These are phyloP conservation scores for Brachionus manjavacas DNA, from an alignment of 1,140 invertebrate species.

Conservation along the genomic window DNA sequence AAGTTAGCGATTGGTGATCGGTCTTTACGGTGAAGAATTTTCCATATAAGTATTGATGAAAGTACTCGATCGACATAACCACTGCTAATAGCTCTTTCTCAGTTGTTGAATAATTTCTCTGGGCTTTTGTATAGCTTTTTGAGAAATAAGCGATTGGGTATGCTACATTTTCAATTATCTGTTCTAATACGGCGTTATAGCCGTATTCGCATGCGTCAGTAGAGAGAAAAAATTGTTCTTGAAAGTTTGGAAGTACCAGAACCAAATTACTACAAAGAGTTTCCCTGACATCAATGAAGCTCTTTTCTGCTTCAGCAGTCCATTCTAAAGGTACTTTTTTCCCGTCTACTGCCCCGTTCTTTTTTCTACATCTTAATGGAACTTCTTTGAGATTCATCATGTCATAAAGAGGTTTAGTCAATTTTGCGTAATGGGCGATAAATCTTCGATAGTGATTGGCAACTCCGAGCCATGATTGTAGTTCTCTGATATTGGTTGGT, in stretches of 20 bases:
- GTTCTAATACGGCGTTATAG: neutral
- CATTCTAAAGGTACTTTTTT: neutral
- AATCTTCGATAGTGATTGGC: constrained; percentile 43
- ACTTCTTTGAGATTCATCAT: neutral
- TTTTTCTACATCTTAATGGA: neutral
- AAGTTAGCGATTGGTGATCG: constrained; percentile 57
- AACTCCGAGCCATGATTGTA: constrained; percentile 42
- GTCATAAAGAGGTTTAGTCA: constrained; percentile 42
- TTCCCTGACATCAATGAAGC: neutral
- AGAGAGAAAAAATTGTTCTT: neutral
- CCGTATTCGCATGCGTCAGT: neutral
- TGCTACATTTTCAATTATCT: neutral
- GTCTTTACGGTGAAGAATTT: constrained; percentile 56
- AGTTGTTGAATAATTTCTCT: neutral
- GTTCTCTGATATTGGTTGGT: constrained; percentile 45
- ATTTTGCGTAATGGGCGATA: constrained; percentile 40
- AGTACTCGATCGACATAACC: constrained; percentile 43
- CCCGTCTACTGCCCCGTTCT: neutral
- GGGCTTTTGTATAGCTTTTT: too few relatives aligned
- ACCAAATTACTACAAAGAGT: neutral
- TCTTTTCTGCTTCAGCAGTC: neutral
- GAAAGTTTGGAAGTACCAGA: neutral
- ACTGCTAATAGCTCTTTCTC: neutral
- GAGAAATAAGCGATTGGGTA: too few relatives aligned
- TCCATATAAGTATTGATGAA: constrained; percentile 56